These are phyloP conservation scores for Herminia tarsipennalis DNA, from an alignment of 2,888 invertebrate genomes.

Conservation along the genomic window DNA sequence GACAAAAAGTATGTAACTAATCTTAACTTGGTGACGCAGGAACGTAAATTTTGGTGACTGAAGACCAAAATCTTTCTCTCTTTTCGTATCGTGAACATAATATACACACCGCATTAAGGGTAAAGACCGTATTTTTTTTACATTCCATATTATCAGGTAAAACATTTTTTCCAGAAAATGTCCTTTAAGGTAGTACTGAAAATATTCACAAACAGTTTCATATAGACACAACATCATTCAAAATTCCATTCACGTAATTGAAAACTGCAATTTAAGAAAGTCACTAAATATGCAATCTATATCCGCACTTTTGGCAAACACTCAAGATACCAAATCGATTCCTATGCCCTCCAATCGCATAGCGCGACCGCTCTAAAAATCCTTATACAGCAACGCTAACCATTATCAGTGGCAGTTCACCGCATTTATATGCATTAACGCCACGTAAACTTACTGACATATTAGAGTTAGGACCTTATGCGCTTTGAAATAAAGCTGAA, in stretches of 20 bases:
- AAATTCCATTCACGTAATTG: constrained; percentile 16
- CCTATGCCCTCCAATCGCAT: constrained; percentile 37
- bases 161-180: too few relatives aligned
- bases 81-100: too few relatives aligned
- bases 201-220: too few relatives aligned
- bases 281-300: constrained; percentile 25
- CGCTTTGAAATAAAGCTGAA: constrained; percentile 52
- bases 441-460: constrained; percentile 27
- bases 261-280: constrained; percentile 26
- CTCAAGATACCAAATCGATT: constrained; percentile 47
- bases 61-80: too few relatives aligned
- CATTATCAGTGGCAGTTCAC: constrained; percentile 71
- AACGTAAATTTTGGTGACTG: constrained; percentile 15
- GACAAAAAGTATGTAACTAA: constrained; percentile 40
- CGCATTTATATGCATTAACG: constrained; percentile 75
- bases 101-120: too few relatives aligned
- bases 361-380: constrained; percentile 61
- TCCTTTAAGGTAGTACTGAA: too few relatives aligned
- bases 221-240: background rate
- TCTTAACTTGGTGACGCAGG: constrained; percentile 30
- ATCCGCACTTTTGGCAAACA: constrained; percentile 46
- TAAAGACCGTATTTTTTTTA: too few relatives aligned
- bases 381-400: constrained; percentile 57
- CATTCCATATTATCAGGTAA: too few relatives aligned
- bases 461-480: constrained; percentile 48